These are phyloP conservation scores for Microtus richardsoni DNA, from an alignment of 2,113 vertebrate genomes.

Conservation along the genomic window DNA sequence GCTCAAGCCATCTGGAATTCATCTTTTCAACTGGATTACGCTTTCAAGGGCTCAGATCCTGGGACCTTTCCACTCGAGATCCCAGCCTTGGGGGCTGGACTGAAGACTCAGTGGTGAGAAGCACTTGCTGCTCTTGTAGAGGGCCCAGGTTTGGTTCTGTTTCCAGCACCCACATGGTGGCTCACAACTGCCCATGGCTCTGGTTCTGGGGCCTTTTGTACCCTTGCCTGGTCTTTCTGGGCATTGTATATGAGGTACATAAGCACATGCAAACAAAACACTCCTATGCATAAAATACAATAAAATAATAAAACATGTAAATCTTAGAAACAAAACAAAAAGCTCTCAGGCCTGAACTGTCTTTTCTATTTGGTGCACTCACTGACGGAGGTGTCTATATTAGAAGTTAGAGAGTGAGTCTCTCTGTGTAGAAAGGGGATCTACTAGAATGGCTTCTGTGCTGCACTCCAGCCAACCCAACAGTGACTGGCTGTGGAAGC, in stretches of 20 bases:
- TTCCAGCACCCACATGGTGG: neutral
- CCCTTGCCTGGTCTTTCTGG: neutral
- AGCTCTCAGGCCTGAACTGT: neutral
- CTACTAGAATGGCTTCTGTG: neutral
- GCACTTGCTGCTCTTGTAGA: neutral
- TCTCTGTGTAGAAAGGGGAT: neutral
- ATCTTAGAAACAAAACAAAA: neutral
- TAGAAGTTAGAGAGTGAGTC: neutral
- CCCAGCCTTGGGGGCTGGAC: no score
- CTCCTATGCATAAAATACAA: neutral
- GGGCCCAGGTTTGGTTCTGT: neutral
- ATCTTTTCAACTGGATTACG: neutral
- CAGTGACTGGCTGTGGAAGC: neutral
- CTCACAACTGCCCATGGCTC: neutral
- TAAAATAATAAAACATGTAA: neutral
- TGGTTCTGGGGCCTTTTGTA: neutral
- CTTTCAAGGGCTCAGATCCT: neutral
- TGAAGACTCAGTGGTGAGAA: no score
- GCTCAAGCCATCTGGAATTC: neutral
- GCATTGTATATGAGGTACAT: neutral
- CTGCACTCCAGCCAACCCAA: neutral
- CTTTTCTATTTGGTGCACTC: neutral
- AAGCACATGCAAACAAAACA: neutral
- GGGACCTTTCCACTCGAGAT: neutral
- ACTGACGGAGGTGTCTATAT: neutral